Base-by-base conservation (phyloP, 35 echinoderm and acorn worm genomes). In the Antedon bifida region DNA sequence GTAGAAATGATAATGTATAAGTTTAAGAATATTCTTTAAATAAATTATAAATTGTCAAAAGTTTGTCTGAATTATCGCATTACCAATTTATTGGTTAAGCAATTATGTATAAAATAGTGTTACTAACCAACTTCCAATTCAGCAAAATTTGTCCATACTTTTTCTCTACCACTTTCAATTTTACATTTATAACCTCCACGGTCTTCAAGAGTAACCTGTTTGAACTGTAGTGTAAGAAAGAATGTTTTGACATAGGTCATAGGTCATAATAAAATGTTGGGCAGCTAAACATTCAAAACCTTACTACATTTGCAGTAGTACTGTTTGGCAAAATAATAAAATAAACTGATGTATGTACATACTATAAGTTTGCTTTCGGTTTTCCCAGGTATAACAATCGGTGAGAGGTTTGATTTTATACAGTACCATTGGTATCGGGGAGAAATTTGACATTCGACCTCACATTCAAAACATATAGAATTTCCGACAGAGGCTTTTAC, bases 341-440 rank as follows among this genome's bases (percentile, higher is more conserved):
- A n/a, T n/a, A n/a, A n/a, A n/a, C n/a, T n/a, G n/a, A n/a, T 44
- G 5, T 44, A 44, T 5, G 7, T 77, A 77, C 76, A 31, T 77
- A 33, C 76, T 77, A 77, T 30, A 14, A 77, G 30, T 32, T 3
- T 77, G 19, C 26, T 30, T 3, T 77, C 26, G 2, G 5, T 64
- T 26, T 64, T 64, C 1, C 51, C 51, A 2, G 51, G 51, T 64
- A 64, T 64, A 26, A 26, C 51, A 64, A 23, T 21, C 5, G 51
- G 51, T 16, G 51, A 8, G 5, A 64, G 51, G 23, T 64, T 23
- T 12, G 51, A 64, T 23, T 64, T 64, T 21, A 64, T 64, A 31
- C 80, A 86, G 31, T 89, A 91, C 93, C 93, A 96, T 83, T 92
- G 90, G 77, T 87, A 96, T n/a, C 89, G 76, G 10, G 93, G 93